Base-by-base conservation (phyloP, 2,113 vertebrate species). In the Tor tambroides region DNA sequence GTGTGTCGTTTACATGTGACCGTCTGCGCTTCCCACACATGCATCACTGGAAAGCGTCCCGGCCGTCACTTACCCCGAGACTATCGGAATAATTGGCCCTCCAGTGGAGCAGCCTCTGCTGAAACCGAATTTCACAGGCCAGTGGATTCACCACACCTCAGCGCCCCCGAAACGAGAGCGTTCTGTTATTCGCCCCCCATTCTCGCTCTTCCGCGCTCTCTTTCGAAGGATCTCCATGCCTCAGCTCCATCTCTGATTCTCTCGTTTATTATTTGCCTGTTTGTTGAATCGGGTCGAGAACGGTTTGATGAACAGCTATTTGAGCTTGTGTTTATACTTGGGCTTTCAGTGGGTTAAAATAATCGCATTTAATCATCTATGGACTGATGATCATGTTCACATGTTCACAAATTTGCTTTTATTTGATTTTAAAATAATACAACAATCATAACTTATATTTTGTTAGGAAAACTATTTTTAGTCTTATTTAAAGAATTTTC, bases 61-160 rank as follows among this genome's bases (percentile, higher is more conserved):
- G 86, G 85, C 88, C 87, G 84, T 93, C 93, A 93, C 87, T 89
- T 86, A 82, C 85, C 89, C 90, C 51, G 56, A 87, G 85, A 35
- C 88, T 91, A 92, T 94, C 89, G 91, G 74, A 83, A 88, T 92
- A 93, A 95, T 94, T 93, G 93, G 61, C 32, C 76, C 85, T 86
- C 86, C 82, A 85, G 92, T 92, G 90, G 90, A 92, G 91, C 85
- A 78, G 67, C 59, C 84, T 82, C 75, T 30, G 38, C 85, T 74
- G 84, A 75, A 88, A 87, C 89, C 69, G 86, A 91, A 92, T 94
- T 91, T 90, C 83, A 89, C 91, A 88, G 88, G 78, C 93, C 63
- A 89, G 91, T 89, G 89, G 15, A 88, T 90, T 92, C 91, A 89
- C 91, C 91, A 86, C 56, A 91, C 83, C 85, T 91, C 88, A 1